phyloP scores from a whole-genome alignment of 2,113 vertebrate genomes.

The Istiophorus platypterus region DNA sequence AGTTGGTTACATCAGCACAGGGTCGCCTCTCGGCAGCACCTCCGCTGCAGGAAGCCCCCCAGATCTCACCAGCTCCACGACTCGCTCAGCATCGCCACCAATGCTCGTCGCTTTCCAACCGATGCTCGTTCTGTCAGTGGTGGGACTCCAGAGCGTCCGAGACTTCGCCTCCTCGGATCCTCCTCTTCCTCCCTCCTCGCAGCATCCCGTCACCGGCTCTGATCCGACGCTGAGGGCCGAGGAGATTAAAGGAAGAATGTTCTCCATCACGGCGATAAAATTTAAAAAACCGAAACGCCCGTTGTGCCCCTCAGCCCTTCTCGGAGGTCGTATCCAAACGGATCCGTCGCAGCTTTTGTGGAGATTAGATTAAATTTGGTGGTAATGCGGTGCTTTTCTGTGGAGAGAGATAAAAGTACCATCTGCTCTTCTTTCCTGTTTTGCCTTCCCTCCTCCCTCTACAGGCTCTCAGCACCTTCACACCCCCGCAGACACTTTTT shows the following conservation, averaged over 20 bases:
- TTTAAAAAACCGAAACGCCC: too few species aligned
- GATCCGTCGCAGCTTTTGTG: slow-evolving; percentile 68
- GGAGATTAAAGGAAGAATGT: slow-evolving; percentile 55
- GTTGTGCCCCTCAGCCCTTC: slow-evolving; percentile 46
- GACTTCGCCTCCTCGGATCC: slow-evolving; percentile 3
- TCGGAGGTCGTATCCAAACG: slow-evolving; percentile 56
- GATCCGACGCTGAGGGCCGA: slow-evolving; percentile 43
- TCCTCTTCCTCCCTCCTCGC: not conserved
- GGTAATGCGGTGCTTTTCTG: slow-evolving; percentile 66
- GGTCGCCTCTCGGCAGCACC: not conserved
- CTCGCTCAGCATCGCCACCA: not conserved
- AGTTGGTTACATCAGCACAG: not conserved
- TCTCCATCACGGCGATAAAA: slow-evolving; percentile 58
- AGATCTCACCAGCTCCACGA: not conserved
- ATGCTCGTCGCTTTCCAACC: not conserved
- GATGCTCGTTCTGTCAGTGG: not conserved
- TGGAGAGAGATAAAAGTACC: slow-evolving; percentile 58
- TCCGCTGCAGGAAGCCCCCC: not conserved
- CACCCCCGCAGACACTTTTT: slow-evolving; percentile 21
- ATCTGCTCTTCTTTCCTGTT: slow-evolving; percentile 63
- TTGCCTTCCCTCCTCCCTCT: slow-evolving; percentile 13
- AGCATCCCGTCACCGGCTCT: slow-evolving; percentile 22
- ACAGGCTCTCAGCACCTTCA: slow-evolving; percentile 32
- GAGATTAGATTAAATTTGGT: slow-evolving; percentile 71
- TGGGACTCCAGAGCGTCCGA: not conserved